Percentiles rank a stretch among this genome's conserved stretches.
Conservation (phyloP, 1,140 invertebrate genomes). For the Anoplophora glabripennis region DNA sequence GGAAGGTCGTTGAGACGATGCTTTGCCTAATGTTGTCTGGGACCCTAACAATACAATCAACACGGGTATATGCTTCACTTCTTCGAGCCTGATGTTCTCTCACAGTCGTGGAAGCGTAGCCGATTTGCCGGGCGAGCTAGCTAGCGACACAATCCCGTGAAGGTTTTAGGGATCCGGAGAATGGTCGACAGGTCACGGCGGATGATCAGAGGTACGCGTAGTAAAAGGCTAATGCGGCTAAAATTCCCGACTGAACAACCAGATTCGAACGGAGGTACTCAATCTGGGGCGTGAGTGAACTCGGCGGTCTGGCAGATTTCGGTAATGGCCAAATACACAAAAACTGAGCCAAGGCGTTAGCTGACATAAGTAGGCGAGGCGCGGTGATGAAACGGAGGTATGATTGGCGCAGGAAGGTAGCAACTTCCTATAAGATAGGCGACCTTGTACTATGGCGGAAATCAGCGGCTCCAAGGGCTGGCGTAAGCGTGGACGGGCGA, state of each 20-base stretch:
- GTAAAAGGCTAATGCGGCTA: too few relatives aligned
- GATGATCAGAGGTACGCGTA: too few relatives aligned
- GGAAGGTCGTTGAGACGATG: conserved; percentile 34
- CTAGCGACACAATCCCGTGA: not conserved
- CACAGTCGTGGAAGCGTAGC: too few relatives aligned
- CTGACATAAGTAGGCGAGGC: not conserved
- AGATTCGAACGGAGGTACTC: too few relatives aligned
- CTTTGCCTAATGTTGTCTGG: conserved; percentile 34
- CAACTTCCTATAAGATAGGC: conserved; percentile 17
- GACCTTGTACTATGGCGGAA: conserved; percentile 23
- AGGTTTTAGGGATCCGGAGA: not conserved
- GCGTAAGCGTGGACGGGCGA: conserved; percentile 7
- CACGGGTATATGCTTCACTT: not conserved
- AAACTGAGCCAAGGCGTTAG: too few relatives aligned
- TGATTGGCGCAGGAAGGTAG: conserved; percentile 19
- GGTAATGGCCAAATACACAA: too few relatives aligned
- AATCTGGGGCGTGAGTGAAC: not conserved
- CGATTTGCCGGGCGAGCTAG: too few relatives aligned
- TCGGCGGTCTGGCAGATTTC: not conserved
- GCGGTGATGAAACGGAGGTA: conserved; percentile 11
- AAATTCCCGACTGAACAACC: too few relatives aligned
- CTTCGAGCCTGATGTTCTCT: conserved; percentile 12
- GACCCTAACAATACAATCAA: conserved; percentile 30
- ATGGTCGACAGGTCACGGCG: not conserved
- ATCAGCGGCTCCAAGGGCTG: not conserved